Evolutionary conservation across 2,797 vertebrate species (phyloP), one percentile per base, ranked within the genome.

Genomic region (Cirrhinus mrigala): DNA sequence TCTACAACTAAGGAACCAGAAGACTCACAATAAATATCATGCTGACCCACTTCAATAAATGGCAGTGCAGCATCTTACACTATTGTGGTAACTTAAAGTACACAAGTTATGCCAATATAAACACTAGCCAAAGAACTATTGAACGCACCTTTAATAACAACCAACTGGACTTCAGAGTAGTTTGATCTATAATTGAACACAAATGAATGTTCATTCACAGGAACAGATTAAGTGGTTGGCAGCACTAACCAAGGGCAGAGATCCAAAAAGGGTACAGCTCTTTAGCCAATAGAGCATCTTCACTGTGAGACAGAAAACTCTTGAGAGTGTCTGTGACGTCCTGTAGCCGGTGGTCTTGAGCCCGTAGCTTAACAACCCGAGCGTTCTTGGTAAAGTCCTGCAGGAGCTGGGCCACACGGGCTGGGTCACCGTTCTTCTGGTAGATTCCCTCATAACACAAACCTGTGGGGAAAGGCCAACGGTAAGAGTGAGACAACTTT

Each of bases 231-330:
- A 76, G 60, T 33, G 14, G 76, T 33, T 73, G 77, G 2, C 7
- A 66, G 37, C 79, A 85, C 89, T 86, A 66, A 99, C 98, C 98
- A 93, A 98, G 94, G 12, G 95, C 96, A 22, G 97, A 97, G 89
- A 98, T 96, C 98, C 98, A 99, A 89, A 98, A 99, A 0, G 98
- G 98, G 89, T 99, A 99, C 54, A 99, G 97, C 92, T 98, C 97
- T 92, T 99, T 99, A 82, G 96, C 95, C 79, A 99, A 95, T 71
- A 99, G 94, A 0, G 98, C 98, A n/a, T 99, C 97, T 60, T 99
- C 97, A 15, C 95, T 93, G 79, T 97, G 94, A 74, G 92, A 96
- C 81, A 99, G 92, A 89, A 99, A 99, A 85, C 87, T 91, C 92
- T 97, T 99, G 90, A 99, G 92, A 6, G 97, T 96, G 66, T 97